Base-by-base conservation (phyloP, 2,888 invertebrate genomes). In the Platycnemis pennipes region DNA sequence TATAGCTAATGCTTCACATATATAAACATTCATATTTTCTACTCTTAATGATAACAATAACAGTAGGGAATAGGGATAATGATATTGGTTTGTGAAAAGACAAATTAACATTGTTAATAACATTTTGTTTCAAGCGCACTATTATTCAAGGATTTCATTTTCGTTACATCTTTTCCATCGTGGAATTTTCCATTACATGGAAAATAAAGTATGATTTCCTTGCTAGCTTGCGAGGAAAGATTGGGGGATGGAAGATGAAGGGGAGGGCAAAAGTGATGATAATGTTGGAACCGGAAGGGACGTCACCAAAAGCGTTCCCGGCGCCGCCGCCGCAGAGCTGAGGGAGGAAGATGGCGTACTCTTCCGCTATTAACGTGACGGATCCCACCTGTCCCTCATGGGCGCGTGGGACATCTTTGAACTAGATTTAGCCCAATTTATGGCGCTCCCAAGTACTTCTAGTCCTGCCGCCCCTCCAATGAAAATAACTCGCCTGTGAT, bases 321-420 rank as follows among this genome's bases (percentile, higher is more conserved):
- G 26, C 26, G 63, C 26, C 26, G n/a, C 22, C 26, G n/a, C 8
- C 31, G 69, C 69, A 77, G 63, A n/a, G 69, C 49, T 7, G 77
- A 37, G n/a, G n/a, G 77, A 77, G 8, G 31, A n/a, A 77, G 37
- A 77, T 77, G 77, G 77, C 77, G 77, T 77, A 31, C 63, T 77
- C 77, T 77, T 77, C 77, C 77, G 77, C 77, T 77, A 77, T 77
- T 26, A 77, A 11, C 77, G 13, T 77, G 77, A 77, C 37, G 37
- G 37, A 77, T 16, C 77, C 77, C 77, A 77, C n/a, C 77, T 77
- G 77, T 77, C n/a, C 63, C 19, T 26, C 1, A 1, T 13, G 31
- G 37, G 37, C 37, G 8, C 37, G 8, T 3, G n/a, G 63, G 26
- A 3, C 37, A 37, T 11, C 77, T 77, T 77, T 77, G 31, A 77